Evolutionary conservation across 2,113 vertebrate species (phyloP).

Genomic region (Rattus rattus): DNA sequence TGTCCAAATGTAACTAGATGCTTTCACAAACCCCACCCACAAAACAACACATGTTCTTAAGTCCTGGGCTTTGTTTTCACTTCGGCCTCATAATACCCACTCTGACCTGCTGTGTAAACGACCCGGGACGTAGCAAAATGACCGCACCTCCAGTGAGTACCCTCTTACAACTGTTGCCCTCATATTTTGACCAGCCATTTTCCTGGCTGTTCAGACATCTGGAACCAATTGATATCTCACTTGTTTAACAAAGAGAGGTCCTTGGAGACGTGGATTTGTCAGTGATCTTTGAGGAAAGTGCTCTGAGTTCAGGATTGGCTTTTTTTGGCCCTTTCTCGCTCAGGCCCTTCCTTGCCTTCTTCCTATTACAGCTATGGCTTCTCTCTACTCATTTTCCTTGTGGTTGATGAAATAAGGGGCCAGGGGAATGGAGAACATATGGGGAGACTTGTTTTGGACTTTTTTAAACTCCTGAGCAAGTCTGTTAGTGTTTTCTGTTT

Average conservation of each 20-base stretch:
- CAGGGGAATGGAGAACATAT: constrained; percentile 71
- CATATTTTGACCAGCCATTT: constrained; percentile 61
- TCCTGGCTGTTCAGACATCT: constrained; percentile 67
- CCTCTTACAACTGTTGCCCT: constrained; percentile 80
- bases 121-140: constrained; percentile 80
- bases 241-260: constrained; percentile 77
- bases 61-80: constrained; percentile 83
- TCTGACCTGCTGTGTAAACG: constrained; percentile 83
- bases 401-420: constrained; percentile 66
- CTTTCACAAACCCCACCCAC: constrained; percentile 88
- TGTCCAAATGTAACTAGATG: constrained; percentile 88
- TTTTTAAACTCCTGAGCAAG: constrained; percentile 77
- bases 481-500: constrained; percentile 81
- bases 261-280: constrained; percentile 70
- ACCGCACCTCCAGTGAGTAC: constrained; percentile 84
- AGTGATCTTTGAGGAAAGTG: constrained; percentile 60
- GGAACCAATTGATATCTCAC: constrained; percentile 78
- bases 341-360: not conserved
- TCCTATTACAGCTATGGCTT: not conserved
- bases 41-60: constrained; percentile 83
- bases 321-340: not conserved
- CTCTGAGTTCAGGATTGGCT: not conserved
- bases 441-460: constrained; percentile 77
- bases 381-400: constrained; percentile 30
- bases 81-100: constrained; percentile 79